Evolutionary conservation across 2,797 vertebrate species (phyloP).

Genomic region (Hippocampus kuda): DNA sequence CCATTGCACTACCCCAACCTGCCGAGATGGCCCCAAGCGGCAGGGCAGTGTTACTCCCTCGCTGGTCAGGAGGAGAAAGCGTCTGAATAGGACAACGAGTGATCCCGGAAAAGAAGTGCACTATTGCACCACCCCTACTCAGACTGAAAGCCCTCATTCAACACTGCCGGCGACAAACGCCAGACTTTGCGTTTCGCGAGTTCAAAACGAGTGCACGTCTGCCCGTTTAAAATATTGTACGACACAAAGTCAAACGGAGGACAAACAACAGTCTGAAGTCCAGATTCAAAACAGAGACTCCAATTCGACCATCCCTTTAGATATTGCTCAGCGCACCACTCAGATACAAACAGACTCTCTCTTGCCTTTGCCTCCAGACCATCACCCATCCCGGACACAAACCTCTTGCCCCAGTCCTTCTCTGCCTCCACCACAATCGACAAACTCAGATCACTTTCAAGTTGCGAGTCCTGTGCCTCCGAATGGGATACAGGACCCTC

Average conservation of each 20-base stretch:
- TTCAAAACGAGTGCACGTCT: slow-evolving; percentile 49
- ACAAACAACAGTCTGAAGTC: slow-evolving; percentile 36
- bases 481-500: slow-evolving; percentile 28
- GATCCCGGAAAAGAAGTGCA: slow-evolving; percentile 66
- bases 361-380: slow-evolving; percentile 17
- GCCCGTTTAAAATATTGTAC: slow-evolving; percentile 42
- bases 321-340: slow-evolving; percentile 29
- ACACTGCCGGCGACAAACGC: slow-evolving; percentile 31
- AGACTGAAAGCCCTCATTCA: slow-evolving; percentile 49
- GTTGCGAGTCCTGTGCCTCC: slow-evolving; percentile 28
- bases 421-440: slow-evolving; percentile 14
- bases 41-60: slow-evolving; percentile 59
- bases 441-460: slow-evolving; percentile 28
- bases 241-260: slow-evolving; percentile 51
- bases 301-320: slow-evolving; percentile 36
- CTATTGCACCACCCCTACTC: slow-evolving; percentile 56
- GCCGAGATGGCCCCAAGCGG: slow-evolving; percentile 53
- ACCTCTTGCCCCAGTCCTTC: slow-evolving; percentile 38
- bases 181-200: slow-evolving; percentile 50
- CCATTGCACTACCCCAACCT: slow-evolving; percentile 42
- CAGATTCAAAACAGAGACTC: slow-evolving; percentile 28
- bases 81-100: slow-evolving; percentile 58
- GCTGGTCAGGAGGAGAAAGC: slow-evolving; percentile 54
- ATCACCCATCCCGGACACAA: slow-evolving; percentile 37
- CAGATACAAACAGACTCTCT: slow-evolving; percentile 39